Conservation (phyloP, 1,140 invertebrate species). For the Idris sp. region DNA sequence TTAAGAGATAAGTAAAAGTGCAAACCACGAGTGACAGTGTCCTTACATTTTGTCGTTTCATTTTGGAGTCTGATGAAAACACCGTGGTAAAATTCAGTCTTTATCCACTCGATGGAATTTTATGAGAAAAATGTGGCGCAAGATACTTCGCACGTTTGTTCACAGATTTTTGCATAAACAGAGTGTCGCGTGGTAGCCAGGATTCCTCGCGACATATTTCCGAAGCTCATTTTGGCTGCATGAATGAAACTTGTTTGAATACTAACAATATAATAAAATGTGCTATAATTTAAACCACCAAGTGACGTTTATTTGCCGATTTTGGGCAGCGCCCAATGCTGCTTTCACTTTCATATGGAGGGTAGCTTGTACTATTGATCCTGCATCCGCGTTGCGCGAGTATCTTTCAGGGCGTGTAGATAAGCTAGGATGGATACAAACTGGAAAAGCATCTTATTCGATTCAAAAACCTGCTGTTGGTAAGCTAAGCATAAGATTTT, state of each 20-base stretch:
- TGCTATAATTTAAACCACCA: conserved; percentile 49
- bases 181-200: conserved; percentile 27
- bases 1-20: conserved; percentile 98
- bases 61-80: conserved; percentile 68
- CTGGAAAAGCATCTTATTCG: neutral
- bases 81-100: conserved; percentile 9
- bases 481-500: too few species aligned
- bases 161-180: conserved; percentile 20
- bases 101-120: neutral
- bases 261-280: conserved; percentile 39
- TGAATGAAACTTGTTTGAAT: conserved; percentile 47
- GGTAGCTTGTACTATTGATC: conserved; percentile 60
- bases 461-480: too few species aligned
- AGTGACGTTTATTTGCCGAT: conserved; percentile 59
- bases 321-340: conserved; percentile 62
- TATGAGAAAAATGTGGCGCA: conserved; percentile 16
- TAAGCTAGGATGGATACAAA: neutral
- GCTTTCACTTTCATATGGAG: conserved; percentile 56
- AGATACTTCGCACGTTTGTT: conserved; percentile 15
- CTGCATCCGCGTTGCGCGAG: conserved; percentile 39
- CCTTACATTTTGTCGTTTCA: conserved; percentile 99
- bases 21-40: conserved; percentile 99
- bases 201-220: conserved; percentile 46
- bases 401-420: conserved; percentile 29
- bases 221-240: conserved; percentile 55